Conservation (phyloP, 2,797 vertebrate genomes). For the Trichosurus vulpecula region DNA sequence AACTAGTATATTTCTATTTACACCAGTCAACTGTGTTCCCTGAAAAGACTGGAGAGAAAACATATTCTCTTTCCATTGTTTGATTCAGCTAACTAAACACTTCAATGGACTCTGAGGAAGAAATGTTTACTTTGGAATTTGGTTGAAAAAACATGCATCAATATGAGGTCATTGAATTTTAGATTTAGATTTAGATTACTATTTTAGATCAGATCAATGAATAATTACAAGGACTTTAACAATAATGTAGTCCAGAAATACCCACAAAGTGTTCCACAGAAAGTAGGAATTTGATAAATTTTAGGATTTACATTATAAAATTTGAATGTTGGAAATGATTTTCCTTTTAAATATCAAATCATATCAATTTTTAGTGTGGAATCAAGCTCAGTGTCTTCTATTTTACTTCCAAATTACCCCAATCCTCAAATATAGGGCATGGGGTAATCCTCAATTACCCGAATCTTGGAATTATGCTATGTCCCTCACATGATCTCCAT, state of each 20-base stretch:
- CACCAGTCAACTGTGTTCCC: not conserved
- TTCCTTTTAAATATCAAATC: not conserved
- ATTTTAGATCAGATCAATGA: too few relatives aligned
- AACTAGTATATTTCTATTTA: not conserved
- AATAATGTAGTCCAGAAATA: not conserved
- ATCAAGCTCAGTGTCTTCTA: not conserved
- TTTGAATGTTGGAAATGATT: not conserved
- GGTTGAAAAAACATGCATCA: not conserved
- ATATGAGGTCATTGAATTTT: not conserved
- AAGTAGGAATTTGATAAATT: not conserved
- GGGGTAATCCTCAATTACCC: too few relatives aligned
- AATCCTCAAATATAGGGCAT: not conserved
- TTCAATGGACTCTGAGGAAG: not conserved
- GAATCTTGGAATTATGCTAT: not conserved
- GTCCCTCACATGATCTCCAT: not conserved
- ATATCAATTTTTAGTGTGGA: not conserved
- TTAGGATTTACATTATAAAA: not conserved
- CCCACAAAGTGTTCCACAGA: not conserved
- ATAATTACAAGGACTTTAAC: not conserved
- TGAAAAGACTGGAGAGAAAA: not conserved
- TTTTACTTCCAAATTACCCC: not conserved
- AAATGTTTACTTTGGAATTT: not conserved
- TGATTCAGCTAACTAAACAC: not conserved
- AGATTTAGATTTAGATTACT: too few relatives aligned
- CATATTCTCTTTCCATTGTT: not conserved